phyloP scores from a whole-genome alignment of 2,888 invertebrate species.

The Perizoma flavofasciatum region DNA sequence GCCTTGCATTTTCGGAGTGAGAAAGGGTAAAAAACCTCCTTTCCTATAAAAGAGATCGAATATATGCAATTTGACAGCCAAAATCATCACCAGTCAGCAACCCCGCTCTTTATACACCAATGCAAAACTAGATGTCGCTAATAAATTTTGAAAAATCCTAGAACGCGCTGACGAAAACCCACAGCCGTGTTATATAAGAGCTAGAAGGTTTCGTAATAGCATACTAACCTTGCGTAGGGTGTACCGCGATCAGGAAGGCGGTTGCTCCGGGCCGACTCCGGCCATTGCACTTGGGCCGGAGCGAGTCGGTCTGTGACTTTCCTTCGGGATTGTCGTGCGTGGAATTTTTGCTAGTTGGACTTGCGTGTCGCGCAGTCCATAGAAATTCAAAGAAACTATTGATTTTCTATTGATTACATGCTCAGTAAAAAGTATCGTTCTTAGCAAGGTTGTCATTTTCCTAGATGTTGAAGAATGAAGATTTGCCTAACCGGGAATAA shows the following conservation, averaged over 20 bases:
- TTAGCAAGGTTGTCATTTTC: too few relatives aligned
- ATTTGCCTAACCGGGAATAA: too few relatives aligned
- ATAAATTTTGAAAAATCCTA: slow-evolving; percentile 40
- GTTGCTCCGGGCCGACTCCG: slow-evolving; percentile 85
- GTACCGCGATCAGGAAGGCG: slow-evolving; percentile 88
- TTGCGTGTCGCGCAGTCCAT: slow-evolving; percentile 85
- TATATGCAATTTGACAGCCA: slow-evolving; percentile 7
- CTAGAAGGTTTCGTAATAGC: slow-evolving; percentile 8
- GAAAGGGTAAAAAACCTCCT: slow-evolving; percentile 6
- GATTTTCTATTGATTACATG: background rate
- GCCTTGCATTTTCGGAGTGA: too few relatives aligned
- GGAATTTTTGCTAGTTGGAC: slow-evolving; percentile 86
- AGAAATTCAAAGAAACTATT: background rate
- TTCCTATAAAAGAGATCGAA: slow-evolving; percentile 14
- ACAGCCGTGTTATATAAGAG: slow-evolving; percentile 48
- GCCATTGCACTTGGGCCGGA: slow-evolving; percentile 87
- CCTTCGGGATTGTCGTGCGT: slow-evolving; percentile 84
- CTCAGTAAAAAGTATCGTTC: too few relatives aligned
- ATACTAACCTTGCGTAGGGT: slow-evolving; percentile 91
- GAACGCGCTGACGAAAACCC: slow-evolving; percentile 61
- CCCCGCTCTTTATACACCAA: slow-evolving; percentile 18
- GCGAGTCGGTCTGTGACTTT: slow-evolving; percentile 84
- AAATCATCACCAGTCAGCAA: slow-evolving; percentile 22
- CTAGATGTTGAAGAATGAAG: too few relatives aligned
- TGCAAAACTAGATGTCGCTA: slow-evolving; percentile 68